Conservation (phyloP, 2,797 vertebrate genomes). For the Acrocephalus scirpaceus region DNA sequence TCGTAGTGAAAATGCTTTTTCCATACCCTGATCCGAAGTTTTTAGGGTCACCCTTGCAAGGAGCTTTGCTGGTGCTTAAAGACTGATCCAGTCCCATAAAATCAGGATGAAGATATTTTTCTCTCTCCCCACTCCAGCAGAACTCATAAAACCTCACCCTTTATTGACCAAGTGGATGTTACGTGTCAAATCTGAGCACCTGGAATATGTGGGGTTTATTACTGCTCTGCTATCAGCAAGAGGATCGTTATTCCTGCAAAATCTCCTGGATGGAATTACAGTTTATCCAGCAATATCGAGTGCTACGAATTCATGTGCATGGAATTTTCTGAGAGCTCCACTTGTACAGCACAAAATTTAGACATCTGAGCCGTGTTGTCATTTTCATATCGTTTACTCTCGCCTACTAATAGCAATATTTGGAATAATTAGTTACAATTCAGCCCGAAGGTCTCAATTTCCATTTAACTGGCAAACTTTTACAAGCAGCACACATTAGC, state of each 20-base stretch:
- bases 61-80: neutral
- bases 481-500: neutral
- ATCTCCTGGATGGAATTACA: neutral
- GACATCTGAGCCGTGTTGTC: neutral
- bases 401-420: constrained; percentile 32
- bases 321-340: neutral
- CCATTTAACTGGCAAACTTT: constrained; percentile 29
- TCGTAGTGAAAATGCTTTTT: neutral
- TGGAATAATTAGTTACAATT: constrained; percentile 50
- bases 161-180: neutral
- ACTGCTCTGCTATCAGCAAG: neutral
- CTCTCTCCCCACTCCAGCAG: neutral
- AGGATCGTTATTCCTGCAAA: neutral
- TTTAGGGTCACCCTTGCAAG: neutral
- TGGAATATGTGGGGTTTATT: neutral
- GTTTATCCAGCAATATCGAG: neutral
- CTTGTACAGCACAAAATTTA: neutral
- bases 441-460: constrained; percentile 44
- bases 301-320: neutral
- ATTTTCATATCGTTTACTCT: constrained; percentile 15
- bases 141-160: neutral
- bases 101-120: neutral
- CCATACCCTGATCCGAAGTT: neutral
- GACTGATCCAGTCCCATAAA: neutral
- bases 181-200: neutral